Evolutionary conservation across 2,113 vertebrate species (phyloP), one percentile per base, ranked within the genome.

Genomic region (Muntiacus muntjak): DNA sequence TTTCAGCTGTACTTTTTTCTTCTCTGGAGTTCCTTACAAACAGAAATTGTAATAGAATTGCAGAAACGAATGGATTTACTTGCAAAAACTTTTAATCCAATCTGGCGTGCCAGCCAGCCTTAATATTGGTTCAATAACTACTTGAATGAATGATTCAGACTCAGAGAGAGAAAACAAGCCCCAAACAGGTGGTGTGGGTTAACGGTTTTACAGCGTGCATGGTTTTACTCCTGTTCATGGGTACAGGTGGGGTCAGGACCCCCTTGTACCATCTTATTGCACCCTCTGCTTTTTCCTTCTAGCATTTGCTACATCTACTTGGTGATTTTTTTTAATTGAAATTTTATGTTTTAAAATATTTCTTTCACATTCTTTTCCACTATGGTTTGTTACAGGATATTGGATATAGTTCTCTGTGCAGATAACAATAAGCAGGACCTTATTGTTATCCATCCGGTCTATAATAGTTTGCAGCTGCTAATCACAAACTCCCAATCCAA

Each of bases 181-280:
- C n/a, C 13, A 4, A 10, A 5, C 21, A 28, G 74, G 36, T 15
- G 3, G 5, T 0, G 7, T 50, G 16, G 8, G 55, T 43, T 43
- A 30, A 30, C 1, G 1, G 21, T 16, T 71, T 47, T 17, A 52
- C 9, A 4, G 45, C 0, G 0, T 2, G 10, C 0, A 6, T 4
- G 58, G 40, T 15, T 67, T 52, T 1, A 0, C 19, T 40, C 12
- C 30, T 84, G 11, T 8, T 87, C 43, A 4, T 0, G 3, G 83
- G 6, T 16, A 9, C 0, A 21, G 19, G 50, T 28, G 25, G 62
- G 15, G 30, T 58, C 47, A 13, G 57, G 87, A n/a, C 26, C 43
- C 36, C 0, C 0, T 40, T n/a, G 54, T 2, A 6, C 43, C 28
- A 6, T 15, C 64, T 47, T 74, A 1, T 5, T 26, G 26, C 19